Conservation (phyloP, 2,797 vertebrate genomes). For the Pelochelys cantorii region DNA sequence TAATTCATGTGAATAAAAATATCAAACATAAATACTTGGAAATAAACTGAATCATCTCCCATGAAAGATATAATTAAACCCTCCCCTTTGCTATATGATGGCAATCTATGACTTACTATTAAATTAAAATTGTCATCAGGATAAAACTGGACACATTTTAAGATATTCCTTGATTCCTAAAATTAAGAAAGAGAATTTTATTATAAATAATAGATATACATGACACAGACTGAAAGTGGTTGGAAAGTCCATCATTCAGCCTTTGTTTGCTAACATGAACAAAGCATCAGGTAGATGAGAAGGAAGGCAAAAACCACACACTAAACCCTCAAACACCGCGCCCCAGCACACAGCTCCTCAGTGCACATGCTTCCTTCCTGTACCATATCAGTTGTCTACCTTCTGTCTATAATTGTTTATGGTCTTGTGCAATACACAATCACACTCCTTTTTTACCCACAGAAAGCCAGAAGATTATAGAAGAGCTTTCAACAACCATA, state of each 20-base stretch:
- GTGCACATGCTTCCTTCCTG: conserved; percentile 67
- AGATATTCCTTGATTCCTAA: conserved; percentile 84
- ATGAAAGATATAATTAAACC: not conserved
- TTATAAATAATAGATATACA: not conserved
- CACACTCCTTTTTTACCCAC: not conserved
- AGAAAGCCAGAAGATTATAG: not conserved
- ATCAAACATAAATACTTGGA: not conserved
- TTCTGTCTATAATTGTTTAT: conserved; percentile 56
- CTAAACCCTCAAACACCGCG: conserved; percentile 52
- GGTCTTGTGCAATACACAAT: not conserved
- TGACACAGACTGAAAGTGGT: not conserved
- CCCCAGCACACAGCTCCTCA: not conserved
- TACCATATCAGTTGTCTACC: conserved; percentile 56
- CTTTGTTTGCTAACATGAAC: not conserved
- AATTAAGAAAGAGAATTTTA: conserved; percentile 47
- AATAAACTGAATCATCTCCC: not conserved
- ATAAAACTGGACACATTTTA: conserved; percentile 94
- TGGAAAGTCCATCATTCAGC: not conserved
- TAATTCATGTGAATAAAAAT: not conserved
- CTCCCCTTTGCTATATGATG: not conserved
- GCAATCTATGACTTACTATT: conserved; percentile 82
- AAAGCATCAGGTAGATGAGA: not conserved
- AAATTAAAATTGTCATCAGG: conserved; percentile 84
- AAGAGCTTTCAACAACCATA: conserved; percentile 14
- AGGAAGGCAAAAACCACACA: conserved; percentile 44